Conservation (phyloP, 2,888 invertebrate genomes). For the Adelognathus sp. region DNA sequence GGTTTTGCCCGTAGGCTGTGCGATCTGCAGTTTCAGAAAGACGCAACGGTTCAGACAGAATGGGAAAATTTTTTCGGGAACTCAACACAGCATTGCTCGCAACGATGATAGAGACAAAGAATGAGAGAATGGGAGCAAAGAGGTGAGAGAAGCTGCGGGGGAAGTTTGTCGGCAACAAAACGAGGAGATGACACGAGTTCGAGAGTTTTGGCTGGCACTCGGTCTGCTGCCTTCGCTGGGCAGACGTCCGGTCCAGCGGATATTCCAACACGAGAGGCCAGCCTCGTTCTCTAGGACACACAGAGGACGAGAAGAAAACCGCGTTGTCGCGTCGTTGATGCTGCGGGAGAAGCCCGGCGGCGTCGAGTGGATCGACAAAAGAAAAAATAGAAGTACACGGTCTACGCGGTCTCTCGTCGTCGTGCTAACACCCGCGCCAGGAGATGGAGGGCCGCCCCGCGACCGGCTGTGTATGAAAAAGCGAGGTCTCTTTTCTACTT, state of each 20-base stretch:
- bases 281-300: neutral
- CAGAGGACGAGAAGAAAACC: neutral
- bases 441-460: conserved; percentile 34
- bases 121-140: neutral
- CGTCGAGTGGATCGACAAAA: conserved; percentile 50
- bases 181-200: conserved; percentile 68
- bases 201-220: neutral
- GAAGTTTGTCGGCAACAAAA: conserved; percentile 71
- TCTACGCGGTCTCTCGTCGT: conserved; percentile 14
- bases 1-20: conserved; percentile 17
- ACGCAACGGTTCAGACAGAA: conserved; percentile 28
- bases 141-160: conserved; percentile 1
- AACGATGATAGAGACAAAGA: conserved; percentile 74
- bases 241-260: neutral
- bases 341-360: conserved; percentile 22
- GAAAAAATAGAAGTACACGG: conserved; percentile 42
- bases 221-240: conserved; percentile 49
- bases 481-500: conserved; percentile 24
- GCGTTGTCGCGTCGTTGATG: neutral
- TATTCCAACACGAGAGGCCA: conserved; percentile 2
- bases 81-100: conserved; percentile 21
- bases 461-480: conserved; percentile 42
- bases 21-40: conserved; percentile 40
- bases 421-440: conserved; percentile 29
- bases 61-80: conserved; percentile 55